Evolutionary conservation across 2,888 invertebrate species (phyloP).

Genomic region (Antheraea assamensis): DNA sequence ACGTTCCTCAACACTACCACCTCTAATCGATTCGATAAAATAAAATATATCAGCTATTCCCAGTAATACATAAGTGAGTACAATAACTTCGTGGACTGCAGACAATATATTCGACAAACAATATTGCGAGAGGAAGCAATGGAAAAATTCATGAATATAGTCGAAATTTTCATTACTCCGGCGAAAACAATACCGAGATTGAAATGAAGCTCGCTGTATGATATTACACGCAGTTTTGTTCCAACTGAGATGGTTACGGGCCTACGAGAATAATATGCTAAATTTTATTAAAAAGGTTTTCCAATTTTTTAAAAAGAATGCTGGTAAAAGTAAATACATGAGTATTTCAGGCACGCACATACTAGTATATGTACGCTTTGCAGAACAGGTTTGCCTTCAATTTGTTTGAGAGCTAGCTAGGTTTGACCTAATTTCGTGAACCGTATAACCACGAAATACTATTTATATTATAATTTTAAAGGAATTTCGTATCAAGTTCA

Average conservation of each 20-base stretch:
- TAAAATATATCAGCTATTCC: background rate
- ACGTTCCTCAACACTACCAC: no score
- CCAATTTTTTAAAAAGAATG: slow-evolving; percentile 18
- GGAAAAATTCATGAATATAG: slow-evolving; percentile 48
- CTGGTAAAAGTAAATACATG: slow-evolving; percentile 23
- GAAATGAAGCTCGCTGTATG: slow-evolving; percentile 56
- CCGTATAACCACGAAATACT: slow-evolving; percentile 22
- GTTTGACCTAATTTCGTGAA: slow-evolving; percentile 53
- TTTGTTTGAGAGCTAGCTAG: slow-evolving; percentile 53
- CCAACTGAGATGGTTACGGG: slow-evolving; percentile 31
- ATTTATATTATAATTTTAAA: slow-evolving; percentile 3
- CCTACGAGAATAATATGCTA: slow-evolving; percentile 17
- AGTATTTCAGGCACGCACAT: slow-evolving; percentile 35
- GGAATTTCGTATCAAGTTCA: background rate
- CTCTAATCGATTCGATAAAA: background rate
- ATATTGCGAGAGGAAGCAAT: slow-evolving; percentile 39
- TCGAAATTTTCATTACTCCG: slow-evolving; percentile 62
- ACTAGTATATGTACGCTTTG: slow-evolving; percentile 17
- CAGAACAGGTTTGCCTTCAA: slow-evolving; percentile 50
- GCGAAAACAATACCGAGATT: slow-evolving; percentile 57
- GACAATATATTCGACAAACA: slow-evolving; percentile 29
- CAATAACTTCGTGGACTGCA: slow-evolving; percentile 26
- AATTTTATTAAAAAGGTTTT: slow-evolving; percentile 34
- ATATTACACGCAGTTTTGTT: slow-evolving; percentile 54
- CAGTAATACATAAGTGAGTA: slow-evolving; percentile 16